Evolutionary conservation across 2,113 vertebrate species (phyloP), one percentile per base, ranked within the genome.

Genomic region (Axis porcinus): DNA sequence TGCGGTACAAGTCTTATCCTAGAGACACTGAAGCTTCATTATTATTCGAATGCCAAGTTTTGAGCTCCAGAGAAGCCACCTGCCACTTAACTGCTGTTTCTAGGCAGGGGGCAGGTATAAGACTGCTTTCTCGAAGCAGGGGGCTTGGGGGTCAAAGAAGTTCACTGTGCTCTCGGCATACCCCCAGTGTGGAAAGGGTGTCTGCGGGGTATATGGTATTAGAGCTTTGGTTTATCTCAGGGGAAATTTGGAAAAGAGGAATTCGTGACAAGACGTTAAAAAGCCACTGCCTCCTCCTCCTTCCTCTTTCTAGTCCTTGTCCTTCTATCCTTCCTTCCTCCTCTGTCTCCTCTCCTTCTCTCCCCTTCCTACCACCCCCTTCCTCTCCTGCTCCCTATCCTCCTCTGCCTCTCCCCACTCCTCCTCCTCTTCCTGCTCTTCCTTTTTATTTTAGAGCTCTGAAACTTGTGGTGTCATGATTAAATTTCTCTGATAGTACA

Each of bases 11-110:
- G 23, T 30, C 62, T 90, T 83, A 36, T 13, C 47, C 50, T n/a
- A 3, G 74, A 89, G 47, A 95, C 54, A 52, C 25, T 0, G 55
- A 64, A 33, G 47, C 58, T 57, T 62, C 27, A 57, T 50, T 95
- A 88, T 55, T 96, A 88, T 60, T 95, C 96, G 91, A 96, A 97
- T 92, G 64, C 36, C 86, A 81, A 91, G 3, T 90, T 92, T 91
- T 23, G 33, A 97, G 64, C 6, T 11, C 33, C 1, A 28, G 12
- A 58, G 47, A 64, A 27, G 16, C 2, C 62, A 86, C 76, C 70
- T 91, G 45, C 64, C 57, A n/a, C 50, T 4, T 10, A 79, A 45
- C 79, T 76, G 13, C 83, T 95, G 60, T 95, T 96, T 94, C 84
- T 30, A 91, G 88, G 82, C 12, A 9, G 86, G 58, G 60, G 76